phyloP scores from a whole-genome alignment of 2,888 invertebrate species.

The Pardosa pseudoannulata region DNA sequence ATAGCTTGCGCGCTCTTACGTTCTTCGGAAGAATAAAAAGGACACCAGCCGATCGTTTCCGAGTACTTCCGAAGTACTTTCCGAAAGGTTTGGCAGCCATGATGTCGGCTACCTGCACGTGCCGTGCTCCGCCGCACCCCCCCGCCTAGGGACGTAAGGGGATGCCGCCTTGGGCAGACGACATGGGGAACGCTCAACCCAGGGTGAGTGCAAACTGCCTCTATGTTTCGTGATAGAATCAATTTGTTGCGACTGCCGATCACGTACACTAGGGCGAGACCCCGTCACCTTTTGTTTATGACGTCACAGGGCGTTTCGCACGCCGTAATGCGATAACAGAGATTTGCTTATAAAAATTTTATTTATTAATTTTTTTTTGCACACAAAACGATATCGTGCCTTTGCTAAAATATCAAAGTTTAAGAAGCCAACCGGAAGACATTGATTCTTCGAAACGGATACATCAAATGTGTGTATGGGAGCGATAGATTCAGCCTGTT shows the following conservation, averaged over 20 bases:
- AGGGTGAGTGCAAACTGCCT: slow-evolving; percentile 50
- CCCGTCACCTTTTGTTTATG: slow-evolving; percentile 15
- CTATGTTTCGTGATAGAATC: not conserved
- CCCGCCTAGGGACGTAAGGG: slow-evolving; percentile 53
- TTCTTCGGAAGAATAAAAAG: not conserved
- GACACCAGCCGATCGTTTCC: not conserved
- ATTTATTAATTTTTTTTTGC: too few species aligned
- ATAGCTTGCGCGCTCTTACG: not conserved
- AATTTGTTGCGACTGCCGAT: not conserved
- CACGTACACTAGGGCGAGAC: not conserved
- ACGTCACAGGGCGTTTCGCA: slow-evolving; percentile 42
- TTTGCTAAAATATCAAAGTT: too few species aligned
- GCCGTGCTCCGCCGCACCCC: slow-evolving; percentile 57
- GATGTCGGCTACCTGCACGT: slow-evolving; percentile 72
- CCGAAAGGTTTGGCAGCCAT: slow-evolving; percentile 52
- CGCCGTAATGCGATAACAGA: not conserved
- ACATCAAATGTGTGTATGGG: too few species aligned
- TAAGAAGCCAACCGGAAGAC: too few species aligned
- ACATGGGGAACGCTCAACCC: slow-evolving; percentile 69
- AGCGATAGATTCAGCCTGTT: too few species aligned
- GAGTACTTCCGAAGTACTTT: not conserved
- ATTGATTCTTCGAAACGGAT: too few species aligned
- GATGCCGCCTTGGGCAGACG: slow-evolving; percentile 68
- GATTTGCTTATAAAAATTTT: too few species aligned
- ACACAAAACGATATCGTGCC: too few species aligned